phyloP scores from a whole-genome alignment of 2,797 vertebrate genomes.

The Platalea minor region DNA sequence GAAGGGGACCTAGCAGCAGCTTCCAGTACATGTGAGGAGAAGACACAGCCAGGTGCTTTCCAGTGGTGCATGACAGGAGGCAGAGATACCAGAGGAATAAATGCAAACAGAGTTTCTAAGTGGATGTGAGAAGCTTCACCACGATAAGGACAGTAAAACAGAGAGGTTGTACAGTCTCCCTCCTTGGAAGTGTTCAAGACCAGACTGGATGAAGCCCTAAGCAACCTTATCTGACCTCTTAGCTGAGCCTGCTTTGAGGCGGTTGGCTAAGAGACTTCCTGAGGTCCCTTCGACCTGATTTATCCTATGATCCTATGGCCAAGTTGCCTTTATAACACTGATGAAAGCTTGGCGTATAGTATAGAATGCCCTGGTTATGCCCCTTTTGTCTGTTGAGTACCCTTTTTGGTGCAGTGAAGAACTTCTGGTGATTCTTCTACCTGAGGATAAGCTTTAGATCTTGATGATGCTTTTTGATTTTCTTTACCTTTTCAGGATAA shows the following conservation, averaged over 20 bases:
- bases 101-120: neutral
- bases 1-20: neutral
- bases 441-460: neutral
- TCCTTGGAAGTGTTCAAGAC: neutral
- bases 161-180: neutral
- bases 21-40: neutral
- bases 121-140: neutral
- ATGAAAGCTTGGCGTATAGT: neutral
- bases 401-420: neutral
- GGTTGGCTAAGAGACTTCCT: neutral
- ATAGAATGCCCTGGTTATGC: neutral
- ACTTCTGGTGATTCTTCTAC: neutral
- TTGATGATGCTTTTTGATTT: neutral
- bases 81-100: fast-evolving
- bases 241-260: neutral
- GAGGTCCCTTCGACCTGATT: neutral
- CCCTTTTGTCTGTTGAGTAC: neutral
- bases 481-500: neutral
- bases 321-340: neutral
- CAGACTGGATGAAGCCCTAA: neutral
- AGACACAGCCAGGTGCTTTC: neutral
- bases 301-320: neutral
- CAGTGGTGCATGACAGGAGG: neutral
- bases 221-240: neutral
- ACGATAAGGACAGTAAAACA: neutral